A percentile compares a stretch with the other conserved stretches of the same genome.
phyloP scores from a whole-genome alignment of 2,888 invertebrate species.

The Mesochorus sp. region DNA sequence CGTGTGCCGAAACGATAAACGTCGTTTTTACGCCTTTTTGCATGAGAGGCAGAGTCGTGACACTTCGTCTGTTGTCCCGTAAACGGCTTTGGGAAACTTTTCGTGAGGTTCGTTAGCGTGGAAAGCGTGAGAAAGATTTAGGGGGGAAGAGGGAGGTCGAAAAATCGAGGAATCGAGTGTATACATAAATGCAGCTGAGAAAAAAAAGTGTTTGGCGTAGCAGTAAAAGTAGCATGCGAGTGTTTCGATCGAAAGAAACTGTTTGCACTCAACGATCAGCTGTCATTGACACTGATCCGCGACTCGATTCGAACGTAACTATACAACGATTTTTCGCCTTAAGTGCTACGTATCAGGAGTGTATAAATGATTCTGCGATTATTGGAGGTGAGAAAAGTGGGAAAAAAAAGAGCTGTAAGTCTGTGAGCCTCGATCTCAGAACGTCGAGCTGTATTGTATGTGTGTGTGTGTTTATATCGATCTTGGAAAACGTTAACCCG shows the following conservation, averaged over 20 bases:
- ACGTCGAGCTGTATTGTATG: neutral
- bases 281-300: conserved; percentile 73
- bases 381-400: conserved; percentile 32
- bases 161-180: conserved; percentile 25
- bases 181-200: neutral
- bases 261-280: conserved; percentile 30
- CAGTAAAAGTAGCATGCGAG: neutral
- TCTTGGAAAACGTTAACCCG: conserved; percentile 40
- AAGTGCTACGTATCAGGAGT: neutral
- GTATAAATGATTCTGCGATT: neutral
- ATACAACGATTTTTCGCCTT: neutral
- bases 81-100: conserved; percentile 34
- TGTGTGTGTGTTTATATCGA: neutral
- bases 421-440: conserved; percentile 9
- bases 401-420: conserved; percentile 16
- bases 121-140: conserved; percentile 48
- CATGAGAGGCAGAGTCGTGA: neutral
- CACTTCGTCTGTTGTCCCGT: neutral
- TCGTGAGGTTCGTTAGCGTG: conserved; percentile 39
- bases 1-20: neutral
- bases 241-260: conserved; percentile 2
- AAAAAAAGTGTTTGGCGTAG: neutral
- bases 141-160: too few species aligned
- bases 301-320: conserved; percentile 48
- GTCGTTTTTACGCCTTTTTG: neutral